Conservation (phyloP, 92 coral and sea anemone species). For the Epizoanthus rinbou region DNA sequence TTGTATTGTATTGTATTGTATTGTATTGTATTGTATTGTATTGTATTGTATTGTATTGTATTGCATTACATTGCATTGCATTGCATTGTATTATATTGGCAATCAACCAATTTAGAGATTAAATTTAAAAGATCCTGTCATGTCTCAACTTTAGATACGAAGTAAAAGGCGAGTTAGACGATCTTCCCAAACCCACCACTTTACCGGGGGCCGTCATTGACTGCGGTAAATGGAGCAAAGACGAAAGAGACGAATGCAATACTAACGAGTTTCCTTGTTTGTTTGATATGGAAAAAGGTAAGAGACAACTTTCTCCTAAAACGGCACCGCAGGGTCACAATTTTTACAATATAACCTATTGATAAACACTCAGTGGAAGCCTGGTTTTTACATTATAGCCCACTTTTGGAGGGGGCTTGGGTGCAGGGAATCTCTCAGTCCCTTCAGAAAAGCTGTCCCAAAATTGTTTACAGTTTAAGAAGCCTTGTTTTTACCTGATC, state of each 20-base stretch:
- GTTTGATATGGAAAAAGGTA: constrained; percentile 82
- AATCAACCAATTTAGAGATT: background rate
- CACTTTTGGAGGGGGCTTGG: no score
- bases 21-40: no score
- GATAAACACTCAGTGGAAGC: background rate
- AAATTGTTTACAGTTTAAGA: no score
- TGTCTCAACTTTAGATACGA: constrained; percentile 6
- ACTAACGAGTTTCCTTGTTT: constrained; percentile 85
- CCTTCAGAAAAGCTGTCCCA: no score
- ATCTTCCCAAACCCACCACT: constrained; percentile 53
- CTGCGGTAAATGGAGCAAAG: constrained; percentile 77
- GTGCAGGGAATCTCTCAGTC: no score
- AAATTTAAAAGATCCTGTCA: background rate
- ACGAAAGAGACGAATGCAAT: constrained; percentile 64
- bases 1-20: no score
- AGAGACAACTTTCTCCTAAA: background rate
- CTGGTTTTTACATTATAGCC: background rate
- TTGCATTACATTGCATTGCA: no score
- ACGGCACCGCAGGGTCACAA: background rate
- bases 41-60: no score
- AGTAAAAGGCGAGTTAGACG: constrained; percentile 56
- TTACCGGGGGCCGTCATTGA: constrained; percentile 80
- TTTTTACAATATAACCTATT: background rate
- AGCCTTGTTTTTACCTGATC: no score
- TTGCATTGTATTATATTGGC: background rate